Percentiles rank a stretch among this genome's conserved stretches.
Evolutionary conservation across 2,888 invertebrate genomes (phyloP).

Genomic region (Macrosiphum euphorbiae): DNA sequence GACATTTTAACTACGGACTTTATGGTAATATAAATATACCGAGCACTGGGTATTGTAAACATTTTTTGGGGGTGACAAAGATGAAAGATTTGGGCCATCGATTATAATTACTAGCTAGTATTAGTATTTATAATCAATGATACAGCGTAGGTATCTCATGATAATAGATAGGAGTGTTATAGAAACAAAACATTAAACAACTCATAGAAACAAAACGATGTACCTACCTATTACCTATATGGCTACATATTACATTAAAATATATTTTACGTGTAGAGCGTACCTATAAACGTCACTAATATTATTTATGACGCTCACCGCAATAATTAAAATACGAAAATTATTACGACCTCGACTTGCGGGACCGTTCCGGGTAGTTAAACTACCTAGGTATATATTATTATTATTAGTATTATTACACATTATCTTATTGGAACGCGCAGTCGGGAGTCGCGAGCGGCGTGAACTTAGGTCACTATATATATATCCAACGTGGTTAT

Average conservation of each 20-base stretch:
- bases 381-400: background rate
- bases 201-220: background rate
- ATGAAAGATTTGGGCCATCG: too few species aligned
- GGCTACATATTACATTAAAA: background rate
- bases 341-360: slow-evolving; percentile 21
- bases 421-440: slow-evolving; percentile 18
- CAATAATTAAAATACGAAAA: slow-evolving; percentile 18
- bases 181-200: background rate
- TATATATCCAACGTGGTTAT: background rate
- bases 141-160: too few species aligned
- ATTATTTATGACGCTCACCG: slow-evolving; percentile 10
- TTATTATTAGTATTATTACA: background rate
- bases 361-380: slow-evolving; percentile 5
- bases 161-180: too few species aligned
- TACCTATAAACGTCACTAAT: background rate
- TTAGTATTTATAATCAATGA: too few species aligned
- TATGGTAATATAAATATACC: too few species aligned
- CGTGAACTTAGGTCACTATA: background rate
- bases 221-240: background rate
- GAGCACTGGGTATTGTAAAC: too few species aligned
- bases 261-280: background rate
- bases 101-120: too few species aligned
- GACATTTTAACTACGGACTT: too few species aligned
- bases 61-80: too few species aligned
- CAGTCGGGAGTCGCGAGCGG: background rate